Percentiles rank a stretch among this genome's conserved stretches.
phyloP scores from a whole-genome alignment of 2,888 invertebrate species.

The Pomacea canaliculata region DNA sequence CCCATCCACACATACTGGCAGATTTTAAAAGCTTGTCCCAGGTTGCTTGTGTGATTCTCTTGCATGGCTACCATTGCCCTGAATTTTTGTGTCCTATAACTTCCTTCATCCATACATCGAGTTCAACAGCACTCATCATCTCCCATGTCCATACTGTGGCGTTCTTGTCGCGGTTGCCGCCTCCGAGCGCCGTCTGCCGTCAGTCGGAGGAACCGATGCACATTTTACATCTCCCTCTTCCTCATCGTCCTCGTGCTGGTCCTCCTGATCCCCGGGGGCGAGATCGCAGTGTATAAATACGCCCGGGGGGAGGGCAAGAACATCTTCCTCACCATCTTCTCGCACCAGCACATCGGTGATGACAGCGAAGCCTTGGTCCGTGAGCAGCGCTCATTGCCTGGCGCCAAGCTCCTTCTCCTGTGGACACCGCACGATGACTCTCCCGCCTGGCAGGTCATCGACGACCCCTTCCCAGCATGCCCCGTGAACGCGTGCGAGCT shows the following conservation, averaged over 20 bases:
- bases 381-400: not conserved
- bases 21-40: no score
- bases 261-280: constrained; percentile 19
- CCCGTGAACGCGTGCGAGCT: constrained; percentile 5
- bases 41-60: no score
- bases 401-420: constrained; percentile 5
- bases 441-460: not conserved
- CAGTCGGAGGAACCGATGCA: constrained; percentile 9
- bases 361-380: not conserved
- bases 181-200: constrained; percentile 17
- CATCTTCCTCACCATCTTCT: constrained; percentile 6
- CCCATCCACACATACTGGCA: no score
- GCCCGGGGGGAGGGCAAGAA: not conserved
- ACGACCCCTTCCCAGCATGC: constrained; percentile 6
- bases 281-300: constrained; percentile 21
- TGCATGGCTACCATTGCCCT: no score
- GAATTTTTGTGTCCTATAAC: no score
- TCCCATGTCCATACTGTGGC: constrained; percentile 18
- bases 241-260: not conserved
- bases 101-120: not conserved
- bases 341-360: not conserved
- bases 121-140: not conserved
- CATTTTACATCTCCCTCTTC: constrained; percentile 1
- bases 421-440: constrained; percentile 16
- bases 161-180: constrained; percentile 19